These are phyloP conservation scores for Todus mexicanus DNA, from an alignment of 2,797 vertebrate genomes.

Conservation along the genomic window DNA sequence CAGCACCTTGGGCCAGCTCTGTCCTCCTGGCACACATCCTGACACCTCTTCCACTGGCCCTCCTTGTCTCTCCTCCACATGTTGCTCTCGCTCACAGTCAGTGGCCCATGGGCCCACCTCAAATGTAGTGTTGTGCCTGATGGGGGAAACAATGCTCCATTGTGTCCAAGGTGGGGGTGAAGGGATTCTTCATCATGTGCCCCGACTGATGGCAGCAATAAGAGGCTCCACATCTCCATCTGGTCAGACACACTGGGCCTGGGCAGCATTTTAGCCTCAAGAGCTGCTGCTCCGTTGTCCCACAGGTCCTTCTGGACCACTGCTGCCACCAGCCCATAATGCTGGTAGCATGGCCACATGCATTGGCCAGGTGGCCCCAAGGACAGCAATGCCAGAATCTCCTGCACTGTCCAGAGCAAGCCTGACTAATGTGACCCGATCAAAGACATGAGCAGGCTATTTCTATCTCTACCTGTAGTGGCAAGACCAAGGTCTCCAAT, in stretches of 20 bases:
- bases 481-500: neutral
- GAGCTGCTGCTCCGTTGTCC: neutral
- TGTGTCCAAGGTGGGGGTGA: neutral
- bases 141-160: neutral
- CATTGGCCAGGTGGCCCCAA: neutral
- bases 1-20: neutral
- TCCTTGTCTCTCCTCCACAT: neutral
- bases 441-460: neutral
- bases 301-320: neutral
- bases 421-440: rapidly evolving
- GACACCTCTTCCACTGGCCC: rapidly evolving
- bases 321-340: neutral
- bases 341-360: neutral
- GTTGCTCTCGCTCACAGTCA: neutral
- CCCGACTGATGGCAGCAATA: neutral
- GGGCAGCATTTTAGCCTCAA: neutral
- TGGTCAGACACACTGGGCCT: neutral
- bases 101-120: neutral
- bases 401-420: neutral
- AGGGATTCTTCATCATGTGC: neutral
- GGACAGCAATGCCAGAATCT: neutral
- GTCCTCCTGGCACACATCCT: neutral
- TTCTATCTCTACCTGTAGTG: neutral
- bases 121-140: neutral
- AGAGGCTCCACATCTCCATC: neutral